phyloP scores from a whole-genome alignment of 2,113 vertebrate species.

The human (Homo sapiens) region GRCh38 chr15:33279501-33280000 shows the following conservation, averaged over 20 bases:
- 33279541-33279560: background rate
- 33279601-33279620: slow-evolving; percentile 54
- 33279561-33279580: slow-evolving; percentile 42
- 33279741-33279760: background rate
- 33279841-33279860: background rate
- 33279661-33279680: slow-evolving; percentile 45
- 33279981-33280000: background rate
- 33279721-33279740: slow-evolving; percentile 18
- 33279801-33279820: background rate
- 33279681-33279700: slow-evolving; percentile 3
- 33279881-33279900: background rate
- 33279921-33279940: background rate
- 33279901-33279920: background rate
- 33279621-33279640: slow-evolving; percentile 67
- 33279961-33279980: background rate
- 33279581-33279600: slow-evolving; percentile 59
- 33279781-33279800: slow-evolving; percentile 14
- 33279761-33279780: background rate
- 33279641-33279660: slow-evolving; percentile 38
- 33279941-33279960: background rate
- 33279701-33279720: background rate
- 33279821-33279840: background rate
- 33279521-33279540: slow-evolving; percentile 3
- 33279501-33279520: background rate
- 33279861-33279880: background rate